Conservation (phyloP, 2,797 vertebrate species). For the Enteromius treurensis region DNA sequence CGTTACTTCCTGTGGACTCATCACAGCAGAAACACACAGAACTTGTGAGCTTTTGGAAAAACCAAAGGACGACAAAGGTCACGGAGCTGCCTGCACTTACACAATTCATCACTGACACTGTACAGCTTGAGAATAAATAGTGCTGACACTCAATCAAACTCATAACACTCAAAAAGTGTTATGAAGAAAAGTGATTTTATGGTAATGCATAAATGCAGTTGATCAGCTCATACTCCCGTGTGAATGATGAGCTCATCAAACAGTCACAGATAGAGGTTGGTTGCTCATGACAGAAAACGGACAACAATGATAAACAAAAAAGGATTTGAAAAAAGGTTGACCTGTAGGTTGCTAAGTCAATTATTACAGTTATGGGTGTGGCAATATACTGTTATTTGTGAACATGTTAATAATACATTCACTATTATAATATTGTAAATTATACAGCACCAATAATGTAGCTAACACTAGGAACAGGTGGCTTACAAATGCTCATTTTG, state of each 20-base stretch:
- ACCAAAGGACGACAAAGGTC: not conserved
- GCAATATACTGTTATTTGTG: not conserved
- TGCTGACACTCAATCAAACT: not conserved
- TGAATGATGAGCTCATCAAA: not conserved
- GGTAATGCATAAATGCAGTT: not conserved
- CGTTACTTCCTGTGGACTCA: slow-evolving; percentile 52
- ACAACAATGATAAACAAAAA: not conserved
- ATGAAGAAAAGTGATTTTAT: not conserved
- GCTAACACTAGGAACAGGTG: not conserved
- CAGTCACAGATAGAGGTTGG: not conserved
- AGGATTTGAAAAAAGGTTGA: not conserved
- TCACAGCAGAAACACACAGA: not conserved
- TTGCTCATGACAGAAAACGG: not conserved
- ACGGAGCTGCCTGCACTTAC: not conserved
- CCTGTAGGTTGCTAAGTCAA: not conserved
- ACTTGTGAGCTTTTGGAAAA: not conserved
- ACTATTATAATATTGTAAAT: not conserved
- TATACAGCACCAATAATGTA: not conserved
- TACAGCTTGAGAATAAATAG: not conserved
- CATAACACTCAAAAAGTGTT: no score
- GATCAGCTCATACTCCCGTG: not conserved
- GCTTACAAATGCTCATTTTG: not conserved
- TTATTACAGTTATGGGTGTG: not conserved
- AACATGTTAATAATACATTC: not conserved
- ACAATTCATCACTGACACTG: not conserved